phyloP scores from a whole-genome alignment of 1,140 invertebrate genomes.

The Dysdera silvatica region DNA sequence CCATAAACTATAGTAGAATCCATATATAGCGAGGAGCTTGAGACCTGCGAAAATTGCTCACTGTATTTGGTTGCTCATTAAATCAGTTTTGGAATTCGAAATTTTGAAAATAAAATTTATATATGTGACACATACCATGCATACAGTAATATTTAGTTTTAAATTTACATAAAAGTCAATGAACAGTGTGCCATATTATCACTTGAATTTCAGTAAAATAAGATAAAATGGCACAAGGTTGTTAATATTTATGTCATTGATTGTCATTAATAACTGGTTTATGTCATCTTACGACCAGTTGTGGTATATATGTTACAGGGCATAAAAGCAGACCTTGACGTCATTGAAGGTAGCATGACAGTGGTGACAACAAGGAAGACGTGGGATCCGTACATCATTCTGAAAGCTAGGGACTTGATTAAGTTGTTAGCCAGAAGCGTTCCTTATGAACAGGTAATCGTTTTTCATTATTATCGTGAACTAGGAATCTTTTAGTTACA shows the following conservation, averaged over 20 bases:
- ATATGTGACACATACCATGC: too few relatives aligned
- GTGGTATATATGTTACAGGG: constrained; percentile 45
- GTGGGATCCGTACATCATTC: constrained; percentile 96
- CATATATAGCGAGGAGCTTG: too few relatives aligned
- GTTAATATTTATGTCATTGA: background rate
- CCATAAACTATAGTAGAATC: too few relatives aligned
- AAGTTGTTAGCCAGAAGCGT: constrained; percentile 92
- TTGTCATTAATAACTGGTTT: background rate
- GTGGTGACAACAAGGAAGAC: constrained; percentile 94
- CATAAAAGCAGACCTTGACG: constrained; percentile 84
- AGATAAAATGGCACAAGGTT: background rate
- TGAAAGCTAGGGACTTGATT: constrained; percentile 94
- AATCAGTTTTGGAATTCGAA: too few relatives aligned
- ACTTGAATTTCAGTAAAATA: background rate
- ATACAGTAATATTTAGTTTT: too few relatives aligned
- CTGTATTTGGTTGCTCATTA: too few relatives aligned
- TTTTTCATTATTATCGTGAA: too few relatives aligned
- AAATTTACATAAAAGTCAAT: too few relatives aligned
- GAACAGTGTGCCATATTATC: too few relatives aligned
- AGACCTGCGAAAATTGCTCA: too few relatives aligned
- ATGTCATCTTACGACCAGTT: background rate
- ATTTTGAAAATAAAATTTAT: too few relatives aligned
- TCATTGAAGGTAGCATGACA: constrained; percentile 90
- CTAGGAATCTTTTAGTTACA: too few relatives aligned
- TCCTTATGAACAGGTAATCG: constrained; percentile 78